These are phyloP conservation scores for Acanthopleura granulata DNA, from an alignment of 2,888 invertebrate species.

Conservation along the genomic window DNA sequence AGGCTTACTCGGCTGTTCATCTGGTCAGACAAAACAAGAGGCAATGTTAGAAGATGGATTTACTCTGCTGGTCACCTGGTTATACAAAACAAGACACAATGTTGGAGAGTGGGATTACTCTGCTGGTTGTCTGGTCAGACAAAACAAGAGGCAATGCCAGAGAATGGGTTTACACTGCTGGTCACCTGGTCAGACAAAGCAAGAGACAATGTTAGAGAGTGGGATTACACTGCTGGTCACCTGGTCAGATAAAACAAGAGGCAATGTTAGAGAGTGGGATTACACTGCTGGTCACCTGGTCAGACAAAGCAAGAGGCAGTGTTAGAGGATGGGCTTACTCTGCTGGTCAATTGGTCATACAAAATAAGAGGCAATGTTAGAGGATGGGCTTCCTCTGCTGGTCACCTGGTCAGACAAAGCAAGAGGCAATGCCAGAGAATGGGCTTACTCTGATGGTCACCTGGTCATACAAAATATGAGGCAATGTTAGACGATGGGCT, in stretches of 20 bases:
- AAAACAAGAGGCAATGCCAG: constrained; percentile 26
- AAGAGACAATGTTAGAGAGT: too few relatives aligned
- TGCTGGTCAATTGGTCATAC: constrained; percentile 35
- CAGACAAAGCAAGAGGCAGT: too few relatives aligned
- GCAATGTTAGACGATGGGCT: constrained; percentile 57
- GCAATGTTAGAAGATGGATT: constrained; percentile 57
- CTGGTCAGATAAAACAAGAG: constrained; percentile 18
- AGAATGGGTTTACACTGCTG: constrained; percentile 56
- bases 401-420: constrained; percentile 29
- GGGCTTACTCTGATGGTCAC: constrained; percentile 52
- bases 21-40: constrained; percentile 18
- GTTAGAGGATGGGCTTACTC: constrained; percentile 58
- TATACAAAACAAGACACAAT: too few relatives aligned
- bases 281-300: constrained; percentile 46
- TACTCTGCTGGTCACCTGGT: constrained; percentile 46
- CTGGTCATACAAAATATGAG: constrained; percentile 17
- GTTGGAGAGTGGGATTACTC: constrained; percentile 59
- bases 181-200: constrained; percentile 29
- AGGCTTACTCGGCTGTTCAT: constrained; percentile 53
- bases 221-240: constrained; percentile 52
- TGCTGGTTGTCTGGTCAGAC: constrained; percentile 35
- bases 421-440: too few relatives aligned
- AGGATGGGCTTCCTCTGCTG: constrained; percentile 55
- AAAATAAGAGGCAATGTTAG: constrained; percentile 26
- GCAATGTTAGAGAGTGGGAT: constrained; percentile 59